A percentile compares a stretch with the other conserved stretches of the same genome.
These are phyloP conservation scores for Remorina albescens DNA, from an alignment of 2,797 vertebrate genomes.

Conservation along the genomic window DNA sequence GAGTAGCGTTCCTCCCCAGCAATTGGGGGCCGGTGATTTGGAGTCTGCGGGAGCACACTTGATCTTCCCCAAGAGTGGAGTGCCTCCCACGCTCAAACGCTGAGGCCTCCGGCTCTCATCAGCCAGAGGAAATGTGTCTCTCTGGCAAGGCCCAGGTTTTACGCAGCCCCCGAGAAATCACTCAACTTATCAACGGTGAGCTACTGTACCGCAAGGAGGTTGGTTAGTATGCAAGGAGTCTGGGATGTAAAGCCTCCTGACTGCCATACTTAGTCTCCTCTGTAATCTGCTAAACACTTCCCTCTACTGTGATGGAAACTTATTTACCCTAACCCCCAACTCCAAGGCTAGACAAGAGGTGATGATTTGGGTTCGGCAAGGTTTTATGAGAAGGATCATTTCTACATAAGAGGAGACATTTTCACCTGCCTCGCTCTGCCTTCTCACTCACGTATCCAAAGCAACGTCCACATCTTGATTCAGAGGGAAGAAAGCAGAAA, in stretches of 20 bases:
- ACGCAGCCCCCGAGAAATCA: conserved; percentile 84
- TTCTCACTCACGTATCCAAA: conserved; percentile 19
- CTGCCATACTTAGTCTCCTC: conserved; percentile 59
- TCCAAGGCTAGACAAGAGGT: conserved; percentile 33
- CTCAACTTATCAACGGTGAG: conserved; percentile 81
- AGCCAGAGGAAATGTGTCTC: conserved; percentile 82
- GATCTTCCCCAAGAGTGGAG: conserved; percentile 80
- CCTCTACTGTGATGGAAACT: conserved; percentile 52
- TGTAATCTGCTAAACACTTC: conserved; percentile 64
- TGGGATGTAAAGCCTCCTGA: conserved; percentile 60
- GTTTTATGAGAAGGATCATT: conserved; percentile 36
- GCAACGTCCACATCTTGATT: conserved; percentile 17
- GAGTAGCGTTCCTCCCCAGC: conserved; percentile 71
- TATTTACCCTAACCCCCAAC: no score
- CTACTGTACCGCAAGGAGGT: conserved; percentile 79
- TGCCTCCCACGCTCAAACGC: conserved; percentile 77
- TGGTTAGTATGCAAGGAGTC: conserved; percentile 57
- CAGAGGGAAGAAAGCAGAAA: conserved; percentile 13
- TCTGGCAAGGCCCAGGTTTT: conserved; percentile 71
- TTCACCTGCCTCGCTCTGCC: conserved; percentile 24
- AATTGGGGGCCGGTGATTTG: conserved; percentile 78
- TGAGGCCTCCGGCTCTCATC: conserved; percentile 78
- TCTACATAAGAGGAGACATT: conserved; percentile 12
- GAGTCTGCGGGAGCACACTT: conserved; percentile 78
- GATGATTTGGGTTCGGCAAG: conserved; percentile 14